These are phyloP conservation scores for zebrafish (Danio rerio) DNA, from an alignment of 2,113 vertebrate genomes.

Conservation along the genomic window GRCz12tu NC_133182.1:19454001-19454500, in stretches of 20 bases:
- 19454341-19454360: background rate
- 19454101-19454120: background rate
- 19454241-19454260: constrained; percentile 56
- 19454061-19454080: background rate
- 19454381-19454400: no score
- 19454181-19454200: constrained; percentile 65
- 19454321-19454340: background rate
- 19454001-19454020: no score
- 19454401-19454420: no score
- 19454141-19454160: constrained; percentile 38
- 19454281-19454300: constrained; percentile 73
- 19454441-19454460: no score
- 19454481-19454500: no score
- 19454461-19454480: no score
- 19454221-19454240: constrained; percentile 59
- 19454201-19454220: constrained; percentile 65
- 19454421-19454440: no score
- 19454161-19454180: constrained; percentile 62
- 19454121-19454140: constrained; percentile 28
- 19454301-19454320: constrained; percentile 64
- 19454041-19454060: background rate
- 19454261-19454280: constrained; percentile 71
- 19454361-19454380: no score
- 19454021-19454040: background rate
- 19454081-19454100: background rate